Evolutionary conservation across 2,888 invertebrate genomes (phyloP).

Genomic region (Mythimna albipuncta): DNA sequence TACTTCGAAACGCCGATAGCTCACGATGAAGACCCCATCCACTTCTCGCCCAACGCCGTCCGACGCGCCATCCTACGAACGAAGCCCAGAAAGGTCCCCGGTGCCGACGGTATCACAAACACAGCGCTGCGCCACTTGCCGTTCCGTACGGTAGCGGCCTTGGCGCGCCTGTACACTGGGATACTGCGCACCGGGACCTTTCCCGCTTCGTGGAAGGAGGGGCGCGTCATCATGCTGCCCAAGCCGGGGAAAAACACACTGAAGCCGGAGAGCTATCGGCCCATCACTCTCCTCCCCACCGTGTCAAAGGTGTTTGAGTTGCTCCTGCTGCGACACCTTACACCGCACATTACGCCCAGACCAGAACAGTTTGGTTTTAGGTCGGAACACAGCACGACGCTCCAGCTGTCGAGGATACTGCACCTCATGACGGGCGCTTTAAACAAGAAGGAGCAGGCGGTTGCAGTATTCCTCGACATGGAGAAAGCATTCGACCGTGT

Average conservation of each 20-base stretch:
- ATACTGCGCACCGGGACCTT: too few relatives aligned
- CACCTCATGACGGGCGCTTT: too few relatives aligned
- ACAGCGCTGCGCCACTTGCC: neutral
- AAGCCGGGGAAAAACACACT: too few relatives aligned
- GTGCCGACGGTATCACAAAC: neutral
- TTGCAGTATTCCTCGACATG: too few relatives aligned
- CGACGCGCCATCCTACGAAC: neutral
- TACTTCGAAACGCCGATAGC: conserved; percentile 1
- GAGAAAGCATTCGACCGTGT: too few relatives aligned
- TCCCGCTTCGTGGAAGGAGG: too few relatives aligned
- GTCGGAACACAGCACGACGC: neutral
- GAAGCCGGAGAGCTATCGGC: too few relatives aligned
- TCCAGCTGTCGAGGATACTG: neutral
- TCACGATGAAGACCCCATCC: neutral
- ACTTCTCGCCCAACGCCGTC: neutral
- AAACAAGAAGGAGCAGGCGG: too few relatives aligned
- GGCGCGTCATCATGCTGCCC: too few relatives aligned
- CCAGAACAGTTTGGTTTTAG: neutral
- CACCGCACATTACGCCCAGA: neutral
- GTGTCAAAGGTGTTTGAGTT: too few relatives aligned
- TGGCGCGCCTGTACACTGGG: too few relatives aligned
- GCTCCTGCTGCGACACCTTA: neutral
- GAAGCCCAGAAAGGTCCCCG: neutral
- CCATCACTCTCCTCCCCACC: too few relatives aligned
- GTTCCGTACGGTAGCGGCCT: neutral